Conservation (phyloP, 2,797 vertebrate species). For the Halcyon leucocephala region DNA sequence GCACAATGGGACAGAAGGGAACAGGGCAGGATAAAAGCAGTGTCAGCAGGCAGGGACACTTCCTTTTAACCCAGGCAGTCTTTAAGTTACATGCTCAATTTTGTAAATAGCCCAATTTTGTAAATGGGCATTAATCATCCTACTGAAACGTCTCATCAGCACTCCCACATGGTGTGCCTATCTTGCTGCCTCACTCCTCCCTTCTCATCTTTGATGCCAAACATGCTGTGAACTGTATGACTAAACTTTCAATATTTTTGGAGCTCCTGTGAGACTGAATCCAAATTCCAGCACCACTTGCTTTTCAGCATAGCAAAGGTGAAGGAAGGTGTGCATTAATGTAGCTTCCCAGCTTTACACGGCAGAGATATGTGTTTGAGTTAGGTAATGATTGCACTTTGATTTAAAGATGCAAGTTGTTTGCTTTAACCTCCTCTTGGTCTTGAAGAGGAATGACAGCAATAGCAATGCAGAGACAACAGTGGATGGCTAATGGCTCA, state of each 20-base stretch:
- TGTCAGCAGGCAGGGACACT: conserved; percentile 16
- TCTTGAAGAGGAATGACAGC: not conserved
- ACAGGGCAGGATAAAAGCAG: not conserved
- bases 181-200: not conserved
- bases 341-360: not conserved
- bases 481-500: conserved; percentile 20
- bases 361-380: not conserved
- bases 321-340: conserved; percentile 39
- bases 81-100: conserved; percentile 42
- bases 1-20: not conserved
- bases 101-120: conserved; percentile 54
- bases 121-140: conserved; percentile 59
- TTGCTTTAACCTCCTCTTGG: conserved; percentile 18
- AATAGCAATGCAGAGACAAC: not conserved
- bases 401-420: conserved; percentile 26
- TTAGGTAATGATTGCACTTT: conserved; percentile 35
- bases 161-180: fast-evolving
- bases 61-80: conserved; percentile 32
- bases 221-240: not conserved
- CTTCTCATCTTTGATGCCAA: not conserved
- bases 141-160: not conserved
- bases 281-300: not conserved
- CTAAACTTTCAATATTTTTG: not conserved
- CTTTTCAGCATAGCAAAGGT: not conserved
- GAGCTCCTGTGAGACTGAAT: not conserved